Evolutionary conservation across 2,113 vertebrate species (phyloP).

Genomic region (Lagopus muta): DNA sequence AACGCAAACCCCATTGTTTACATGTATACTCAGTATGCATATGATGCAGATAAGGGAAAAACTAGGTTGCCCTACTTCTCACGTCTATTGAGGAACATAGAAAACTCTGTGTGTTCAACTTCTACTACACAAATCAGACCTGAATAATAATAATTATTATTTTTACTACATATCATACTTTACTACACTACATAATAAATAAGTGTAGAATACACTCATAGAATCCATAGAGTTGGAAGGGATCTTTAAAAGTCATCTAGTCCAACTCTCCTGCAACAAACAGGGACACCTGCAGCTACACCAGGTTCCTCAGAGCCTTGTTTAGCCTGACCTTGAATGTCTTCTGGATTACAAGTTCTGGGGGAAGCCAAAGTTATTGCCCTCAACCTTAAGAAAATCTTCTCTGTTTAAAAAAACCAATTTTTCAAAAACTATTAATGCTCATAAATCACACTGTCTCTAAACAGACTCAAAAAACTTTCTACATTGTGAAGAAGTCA

Average conservation of each 20-base stretch:
- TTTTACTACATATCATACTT: neutral
- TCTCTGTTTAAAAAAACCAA: neutral
- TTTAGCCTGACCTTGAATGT: too few relatives aligned
- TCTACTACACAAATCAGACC: neutral
- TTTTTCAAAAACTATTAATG: neutral
- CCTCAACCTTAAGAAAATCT: neutral
- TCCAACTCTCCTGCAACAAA: too few relatives aligned
- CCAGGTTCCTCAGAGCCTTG: too few relatives aligned
- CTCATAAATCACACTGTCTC: neutral
- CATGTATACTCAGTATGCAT: rapidly evolving
- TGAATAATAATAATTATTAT: neutral
- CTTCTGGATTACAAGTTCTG: neutral
- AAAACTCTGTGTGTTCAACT: neutral
- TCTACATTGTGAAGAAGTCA: neutral
- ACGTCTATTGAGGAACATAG: neutral
- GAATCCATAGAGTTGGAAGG: too few relatives aligned
- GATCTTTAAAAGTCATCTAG: too few relatives aligned
- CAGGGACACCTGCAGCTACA: too few relatives aligned
- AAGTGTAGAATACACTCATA: neutral
- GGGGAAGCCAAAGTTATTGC: neutral
- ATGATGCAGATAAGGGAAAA: neutral
- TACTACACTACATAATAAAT: neutral
- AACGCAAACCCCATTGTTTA: rapidly evolving
- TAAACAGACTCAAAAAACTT: neutral
- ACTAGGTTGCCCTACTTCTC: neutral